Evolutionary conservation across 2,797 vertebrate genomes (phyloP), one percentile per base, ranked within the genome.

Genomic region (Scolopax rusticola): DNA sequence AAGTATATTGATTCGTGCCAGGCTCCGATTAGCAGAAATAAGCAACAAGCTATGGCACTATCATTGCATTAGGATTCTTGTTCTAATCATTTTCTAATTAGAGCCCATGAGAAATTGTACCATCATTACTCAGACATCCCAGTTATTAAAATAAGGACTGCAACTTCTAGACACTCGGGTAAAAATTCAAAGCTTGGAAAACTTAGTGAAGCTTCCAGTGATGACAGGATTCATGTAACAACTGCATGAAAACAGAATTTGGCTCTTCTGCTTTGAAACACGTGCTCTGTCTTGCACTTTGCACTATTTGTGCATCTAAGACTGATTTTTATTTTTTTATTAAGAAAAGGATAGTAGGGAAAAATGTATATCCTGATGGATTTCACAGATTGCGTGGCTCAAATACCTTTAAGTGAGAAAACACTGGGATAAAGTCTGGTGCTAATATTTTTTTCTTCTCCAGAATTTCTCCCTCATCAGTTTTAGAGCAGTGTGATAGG

Each of bases 211-310:
- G 25, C 15, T 64, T 25, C 4, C 10, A 8, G 7, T 18, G 27
- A 7, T 54, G 47, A 2, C 1, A 15, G 9, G 8, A n/a, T 8
- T 27, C 1, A 0, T 3, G 1, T 21, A 7, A 24, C 7, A 12
- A n/a, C 15, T n/a, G 5, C 2, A 6, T 1, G n/a, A 76, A 16
- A n/a, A 56, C 32, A 76, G 57, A 60, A 32, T 43, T 38, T 89
- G 33, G 45, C 32, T 51, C 12, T 11, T 32, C 27, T 67, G 43
- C 36, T 60, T 21, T 40, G n/a, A 38, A 87, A 30, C 3, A 5
- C 48, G 81, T 67, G 32, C 33, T 90, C 9, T 65, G 15, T 13
- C 6, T 51, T 48, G 11, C 1, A 24, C 12, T 87, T 50, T 8
- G 7, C 11, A 1, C 9, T 5, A 2, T 45, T 45, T 70, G 11